Evolutionary conservation across 2,113 vertebrate genomes (phyloP).

Genomic region (Pelusios castaneus): DNA sequence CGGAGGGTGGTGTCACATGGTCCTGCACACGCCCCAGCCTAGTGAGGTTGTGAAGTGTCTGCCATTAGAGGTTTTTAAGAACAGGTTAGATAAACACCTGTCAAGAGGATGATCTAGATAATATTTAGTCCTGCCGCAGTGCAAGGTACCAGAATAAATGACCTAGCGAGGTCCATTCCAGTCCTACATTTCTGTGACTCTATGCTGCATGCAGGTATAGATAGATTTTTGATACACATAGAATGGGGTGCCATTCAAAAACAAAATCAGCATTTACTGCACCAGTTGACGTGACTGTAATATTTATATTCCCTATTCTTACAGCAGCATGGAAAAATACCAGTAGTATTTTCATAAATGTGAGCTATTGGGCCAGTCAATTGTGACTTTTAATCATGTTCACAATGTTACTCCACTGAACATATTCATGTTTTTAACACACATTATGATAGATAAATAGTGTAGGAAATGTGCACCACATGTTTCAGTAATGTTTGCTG

Average conservation of each 20-base stretch:
- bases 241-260: background rate
- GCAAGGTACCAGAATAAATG: background rate
- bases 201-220: background rate
- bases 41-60: too few species aligned
- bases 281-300: background rate
- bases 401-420: background rate
- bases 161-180: background rate
- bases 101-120: too few species aligned
- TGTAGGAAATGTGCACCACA: background rate
- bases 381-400: background rate
- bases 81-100: too few species aligned
- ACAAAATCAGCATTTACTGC: background rate
- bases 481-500: background rate
- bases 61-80: too few species aligned
- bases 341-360: background rate
- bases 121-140: too few species aligned
- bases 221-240: background rate
- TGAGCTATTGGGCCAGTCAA: background rate
- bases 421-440: background rate
- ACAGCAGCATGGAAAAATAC: background rate
- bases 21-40: too few species aligned
- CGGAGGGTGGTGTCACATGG: too few species aligned
- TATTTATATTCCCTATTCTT: background rate
- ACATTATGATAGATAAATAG: background rate
- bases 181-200: background rate